Conservation (phyloP, 1,140 invertebrate genomes). For the Tetranychus urticae region DNA sequence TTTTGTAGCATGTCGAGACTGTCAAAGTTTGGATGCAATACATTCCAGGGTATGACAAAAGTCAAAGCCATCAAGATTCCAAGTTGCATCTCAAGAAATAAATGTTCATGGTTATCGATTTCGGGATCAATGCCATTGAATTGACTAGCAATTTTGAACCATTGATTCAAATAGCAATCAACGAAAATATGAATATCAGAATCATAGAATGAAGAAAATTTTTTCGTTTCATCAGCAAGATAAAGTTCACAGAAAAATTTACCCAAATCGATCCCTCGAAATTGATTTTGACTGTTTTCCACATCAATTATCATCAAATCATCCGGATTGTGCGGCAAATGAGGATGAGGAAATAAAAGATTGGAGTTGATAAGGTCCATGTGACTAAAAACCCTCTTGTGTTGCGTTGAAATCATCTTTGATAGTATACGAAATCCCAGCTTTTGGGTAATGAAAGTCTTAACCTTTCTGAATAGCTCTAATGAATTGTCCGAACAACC, state of each 20-base stretch:
- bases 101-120: neutral
- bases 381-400: neutral
- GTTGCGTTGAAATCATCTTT: neutral
- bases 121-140: neutral
- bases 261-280: neutral
- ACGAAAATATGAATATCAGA: neutral
- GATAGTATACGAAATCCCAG: neutral
- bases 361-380: neutral
- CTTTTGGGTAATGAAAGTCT: neutral
- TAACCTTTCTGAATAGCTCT: neutral
- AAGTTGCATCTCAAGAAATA: neutral
- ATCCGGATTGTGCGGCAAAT: too few relatives aligned
- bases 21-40: neutral
- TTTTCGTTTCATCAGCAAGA: neutral
- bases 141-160: neutral
- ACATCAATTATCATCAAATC: neutral
- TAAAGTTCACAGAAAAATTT: neutral
- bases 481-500: neutral
- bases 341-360: neutral
- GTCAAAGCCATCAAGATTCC: neutral
- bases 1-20: neutral
- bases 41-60: neutral
- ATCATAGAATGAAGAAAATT: neutral
- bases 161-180: neutral
- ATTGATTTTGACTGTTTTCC: neutral